Evolutionary conservation across 2,113 vertebrate species (phyloP).

Genomic region (Poicephalus gulielmi): DNA sequence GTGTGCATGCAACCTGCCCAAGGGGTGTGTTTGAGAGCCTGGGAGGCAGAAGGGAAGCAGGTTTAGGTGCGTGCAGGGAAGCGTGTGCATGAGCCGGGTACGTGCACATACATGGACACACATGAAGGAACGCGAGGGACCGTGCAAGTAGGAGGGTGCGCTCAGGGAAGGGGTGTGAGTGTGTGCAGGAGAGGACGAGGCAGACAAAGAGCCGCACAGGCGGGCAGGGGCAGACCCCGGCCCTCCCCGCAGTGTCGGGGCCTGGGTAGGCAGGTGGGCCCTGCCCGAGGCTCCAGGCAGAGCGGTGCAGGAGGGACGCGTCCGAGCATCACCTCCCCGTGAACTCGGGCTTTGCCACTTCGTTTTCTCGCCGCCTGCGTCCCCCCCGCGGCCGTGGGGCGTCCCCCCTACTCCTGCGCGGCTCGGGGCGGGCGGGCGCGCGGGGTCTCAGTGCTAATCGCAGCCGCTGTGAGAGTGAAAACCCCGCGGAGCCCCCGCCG

Average conservation of each 20-base stretch:
- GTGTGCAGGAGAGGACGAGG: background rate
- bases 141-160: background rate
- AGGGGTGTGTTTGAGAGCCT: background rate
- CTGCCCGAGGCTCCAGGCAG: background rate
- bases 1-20: rapidly evolving
- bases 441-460: background rate
- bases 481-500: rapidly evolving
- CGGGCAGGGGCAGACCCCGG: background rate
- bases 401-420: background rate
- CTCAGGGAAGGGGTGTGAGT: rapidly evolving
- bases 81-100: rapidly evolving
- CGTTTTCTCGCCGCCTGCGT: background rate
- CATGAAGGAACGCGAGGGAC: background rate
- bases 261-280: background rate
- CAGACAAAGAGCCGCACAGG: background rate
- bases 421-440: no score
- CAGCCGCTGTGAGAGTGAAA: background rate
- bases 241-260: background rate
- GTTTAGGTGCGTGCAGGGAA: background rate
- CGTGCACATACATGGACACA: rapidly evolving
- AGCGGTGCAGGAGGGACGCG: background rate
- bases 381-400: background rate
- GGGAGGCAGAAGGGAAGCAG: background rate
- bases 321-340: background rate
- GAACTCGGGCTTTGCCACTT: rapidly evolving